Base-by-base conservation (phyloP, 2,797 vertebrate species). In the Synaphobranchus kaupii region DNA sequence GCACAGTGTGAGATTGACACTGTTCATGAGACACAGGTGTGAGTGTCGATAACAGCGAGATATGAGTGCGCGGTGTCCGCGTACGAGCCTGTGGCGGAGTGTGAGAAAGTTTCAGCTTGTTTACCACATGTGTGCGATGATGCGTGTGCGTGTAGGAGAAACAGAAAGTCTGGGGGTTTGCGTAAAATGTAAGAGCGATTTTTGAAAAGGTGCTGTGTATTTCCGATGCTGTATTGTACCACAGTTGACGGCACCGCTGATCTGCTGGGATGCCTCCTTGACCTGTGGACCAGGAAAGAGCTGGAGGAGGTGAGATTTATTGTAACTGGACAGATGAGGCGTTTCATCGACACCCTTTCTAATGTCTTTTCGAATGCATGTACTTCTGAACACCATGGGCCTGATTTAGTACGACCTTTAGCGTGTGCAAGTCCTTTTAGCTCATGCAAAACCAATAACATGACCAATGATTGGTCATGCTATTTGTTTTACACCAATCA, bases 281-380 rank as follows among this genome's bases (percentile, higher is more conserved):
- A 93, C 71, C 91, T 93, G 39, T 96, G 96, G 95, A 91, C 76
- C 91, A 28, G 48, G 90, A 95, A 94, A 88, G 92, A 96, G 87
- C 90, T 94, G 83, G 90, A 92, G 89, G 92, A 84, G 95, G 95
- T 96, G 91, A 95, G 92, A 84, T 56, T 87, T 91, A 83, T 89
- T 86, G 83, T 88, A 90, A 91, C 3, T 50, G 5, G 6, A 48
- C 8, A 25, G 9, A 50, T n/a, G 44, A 80, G 22, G 0, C 1
- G 12, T 48, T 80, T 80, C 20, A 39, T 12, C 17, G 71, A 90
- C 90, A 86, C 89, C 22, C 17, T 56, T 34, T 34, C 89, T 60
- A 60, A 0, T 90, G 89, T 89, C 12, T 60, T 89, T 66, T 8
- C 82, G 90, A 76, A n/a, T 25, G 44, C 47, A 12, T 25, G 78